Base-by-base conservation (phyloP, 53 echinoderm and acorn worm species). In the Paelopatides confundens region DNA sequence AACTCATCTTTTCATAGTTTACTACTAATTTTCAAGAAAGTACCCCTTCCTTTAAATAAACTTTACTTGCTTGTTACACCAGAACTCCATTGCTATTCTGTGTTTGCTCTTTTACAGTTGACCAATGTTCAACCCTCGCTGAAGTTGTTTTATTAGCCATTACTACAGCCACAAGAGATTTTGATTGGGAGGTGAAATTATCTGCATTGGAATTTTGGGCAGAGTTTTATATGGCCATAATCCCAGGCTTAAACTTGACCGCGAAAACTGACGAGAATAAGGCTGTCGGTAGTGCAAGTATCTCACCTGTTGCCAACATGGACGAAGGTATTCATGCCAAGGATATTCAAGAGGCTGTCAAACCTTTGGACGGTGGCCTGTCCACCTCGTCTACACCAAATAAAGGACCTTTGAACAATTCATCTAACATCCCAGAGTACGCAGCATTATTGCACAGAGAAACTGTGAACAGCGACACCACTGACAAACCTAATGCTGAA, bases 151-250 rank as follows among this genome's bases (percentile, higher is more conserved):
- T 83, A 5, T 83, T 32, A 40, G 23, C 84, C 23, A 65, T 63
- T n/a, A 26, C 14, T 36, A 27, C 65, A 37, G 84, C 84, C 17
- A 63, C 84, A 63, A 71, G 71, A 52, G 96, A 96, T 77, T 82
- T 92, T 36, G 96, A 96, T 62, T 96, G 94, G 94, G 96, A 96
- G 53, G 90, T 94, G 9, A 96, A 96, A 62, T 67, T 90, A 2
- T 62, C 31, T n/a, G 92, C 90, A n/a, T 43, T 96, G 32, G 64
- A 82, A 23, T 94, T 94, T 66, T 92, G 90, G 90, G 86, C 68
- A 62, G 64, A 53, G 27, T 66, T 95, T 8, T 13, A 92, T 34
- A 66, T 63, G 29, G 84, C 38, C 13, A 32, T 83, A 10, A 3
- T 79, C 31, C 79, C 79, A 24, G 79, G 49, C 10, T 33, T 53